Conservation (phyloP, 2,113 vertebrate genomes). For the Lucifuga dentata region DNA sequence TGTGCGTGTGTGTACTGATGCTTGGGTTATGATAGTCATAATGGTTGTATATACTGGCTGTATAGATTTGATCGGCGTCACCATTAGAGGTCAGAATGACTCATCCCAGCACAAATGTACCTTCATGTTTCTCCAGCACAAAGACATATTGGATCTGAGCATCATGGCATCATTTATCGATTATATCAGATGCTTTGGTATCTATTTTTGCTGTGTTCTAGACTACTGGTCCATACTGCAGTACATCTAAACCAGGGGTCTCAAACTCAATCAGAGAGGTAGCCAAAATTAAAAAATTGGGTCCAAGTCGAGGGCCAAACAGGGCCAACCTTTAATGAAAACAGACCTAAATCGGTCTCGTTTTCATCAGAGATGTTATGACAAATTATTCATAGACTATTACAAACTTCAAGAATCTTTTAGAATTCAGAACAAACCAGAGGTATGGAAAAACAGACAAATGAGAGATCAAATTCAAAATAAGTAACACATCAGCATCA, state of each 20-base stretch:
- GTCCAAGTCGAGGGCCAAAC: too few relatives aligned
- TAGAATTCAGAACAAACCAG: too few relatives aligned
- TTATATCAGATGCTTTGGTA: constrained; percentile 49
- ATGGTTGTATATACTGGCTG: constrained; percentile 17
- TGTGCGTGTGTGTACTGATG: constrained; percentile 39
- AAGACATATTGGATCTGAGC: constrained; percentile 25
- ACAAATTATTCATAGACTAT: too few relatives aligned
- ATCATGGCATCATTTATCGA: constrained; percentile 47
- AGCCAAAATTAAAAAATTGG: too few relatives aligned
- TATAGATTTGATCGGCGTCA: constrained; percentile 32
- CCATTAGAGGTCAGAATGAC: constrained; percentile 36
- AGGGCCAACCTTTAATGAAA: too few relatives aligned
- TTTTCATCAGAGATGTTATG: too few relatives aligned
- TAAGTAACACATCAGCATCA: too few relatives aligned
- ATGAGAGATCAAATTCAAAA: too few relatives aligned
- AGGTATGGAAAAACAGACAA: too few relatives aligned
- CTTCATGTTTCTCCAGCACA: constrained; percentile 32
- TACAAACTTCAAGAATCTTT: too few relatives aligned
- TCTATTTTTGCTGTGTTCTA: constrained; percentile 51
- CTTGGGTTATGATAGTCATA: constrained; percentile 44
- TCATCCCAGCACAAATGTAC: constrained; percentile 16
- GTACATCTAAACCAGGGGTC: constrained; percentile 65
- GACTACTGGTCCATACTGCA: constrained; percentile 33
- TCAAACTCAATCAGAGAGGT: too few relatives aligned
- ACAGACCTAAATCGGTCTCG: too few relatives aligned